Evolutionary conservation across 2,888 invertebrate species (phyloP).

Genomic region (Brachyptera putata): DNA sequence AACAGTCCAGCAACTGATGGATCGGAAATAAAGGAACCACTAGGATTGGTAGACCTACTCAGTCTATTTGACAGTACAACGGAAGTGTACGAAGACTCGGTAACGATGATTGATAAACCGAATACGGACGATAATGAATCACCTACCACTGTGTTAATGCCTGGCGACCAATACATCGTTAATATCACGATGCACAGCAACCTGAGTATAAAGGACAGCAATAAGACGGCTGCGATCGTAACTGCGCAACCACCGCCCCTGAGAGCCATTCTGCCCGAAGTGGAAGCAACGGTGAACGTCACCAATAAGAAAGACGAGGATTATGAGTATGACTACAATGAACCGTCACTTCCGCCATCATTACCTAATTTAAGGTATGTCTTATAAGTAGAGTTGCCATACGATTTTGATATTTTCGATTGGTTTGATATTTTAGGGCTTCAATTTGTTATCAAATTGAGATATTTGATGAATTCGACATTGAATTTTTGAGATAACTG

Average conservation of each 20-base stretch:
- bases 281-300: constrained; percentile 50
- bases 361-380: constrained; percentile 71
- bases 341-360: constrained; percentile 71
- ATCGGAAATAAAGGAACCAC: too few relatives aligned
- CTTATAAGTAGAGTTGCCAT: not conserved
- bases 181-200: constrained; percentile 53
- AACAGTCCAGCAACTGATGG: too few relatives aligned
- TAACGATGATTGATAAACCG: too few relatives aligned
- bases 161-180: constrained; percentile 53
- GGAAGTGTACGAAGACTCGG: too few relatives aligned
- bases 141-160: constrained; percentile 41
- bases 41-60: too few relatives aligned
- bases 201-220: constrained; percentile 34
- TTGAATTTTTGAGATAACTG: too few relatives aligned
- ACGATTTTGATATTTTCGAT: not conserved
- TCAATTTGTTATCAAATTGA: not conserved
- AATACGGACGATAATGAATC: not conserved
- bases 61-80: too few relatives aligned
- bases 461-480: too few relatives aligned
- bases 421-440: too few relatives aligned
- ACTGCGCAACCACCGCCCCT: constrained; percentile 42
- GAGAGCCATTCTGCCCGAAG: constrained; percentile 43
- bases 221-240: constrained; percentile 37
- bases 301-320: constrained; percentile 53
- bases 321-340: constrained; percentile 62